Base-by-base conservation (phyloP, 2,888 invertebrate species). In the Dynastes tityus region DNA sequence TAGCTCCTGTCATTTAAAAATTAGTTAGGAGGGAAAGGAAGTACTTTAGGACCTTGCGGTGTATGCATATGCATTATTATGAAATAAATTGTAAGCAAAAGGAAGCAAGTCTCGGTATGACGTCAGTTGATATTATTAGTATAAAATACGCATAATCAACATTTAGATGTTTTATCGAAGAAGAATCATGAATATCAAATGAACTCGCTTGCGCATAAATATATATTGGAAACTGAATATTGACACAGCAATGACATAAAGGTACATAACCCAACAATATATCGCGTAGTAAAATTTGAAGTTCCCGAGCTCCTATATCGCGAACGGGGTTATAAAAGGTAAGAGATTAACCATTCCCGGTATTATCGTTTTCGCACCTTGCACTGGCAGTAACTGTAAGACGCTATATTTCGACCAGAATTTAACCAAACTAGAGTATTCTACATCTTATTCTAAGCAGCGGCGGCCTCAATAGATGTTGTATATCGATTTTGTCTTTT, bases 181-280 rank as follows among this genome's bases (percentile, higher is more conserved):
- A 49, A 68, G 65, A 22, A 68, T 49, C 51, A 70, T 70, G 51
- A 53, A 53, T 70, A 70, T 53, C 51, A n/a, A 51, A 27, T 65
- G 64, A n/a, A 13, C 5, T 37, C 29, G 70, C 51, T 53, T 53
- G 51, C 70, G 27, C 70, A 70, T 70, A 51, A 70, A 70, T 70
- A 70, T 70, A 70, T 70, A 70, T 70, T 70, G 70, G n/a, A 70
- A 70, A 53, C 51, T 13, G 70, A 70, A 70, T 70, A 70, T 70
- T 70, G 70, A 51, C 70, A 51, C 53, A 27, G 70, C 53, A 13
- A 29, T 32, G 70, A 53, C 53, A 53, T 70, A 70, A 70, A 70
- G 51, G 29, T 53, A 29, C 53, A 29, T 53, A 53, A 53, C 22
- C n/a, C n/a, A 9, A 53, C 53, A 27, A 53, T 70, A 70, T 53